Conservation (phyloP, 2,113 vertebrate species). For the Embiotoca jacksoni region DNA sequence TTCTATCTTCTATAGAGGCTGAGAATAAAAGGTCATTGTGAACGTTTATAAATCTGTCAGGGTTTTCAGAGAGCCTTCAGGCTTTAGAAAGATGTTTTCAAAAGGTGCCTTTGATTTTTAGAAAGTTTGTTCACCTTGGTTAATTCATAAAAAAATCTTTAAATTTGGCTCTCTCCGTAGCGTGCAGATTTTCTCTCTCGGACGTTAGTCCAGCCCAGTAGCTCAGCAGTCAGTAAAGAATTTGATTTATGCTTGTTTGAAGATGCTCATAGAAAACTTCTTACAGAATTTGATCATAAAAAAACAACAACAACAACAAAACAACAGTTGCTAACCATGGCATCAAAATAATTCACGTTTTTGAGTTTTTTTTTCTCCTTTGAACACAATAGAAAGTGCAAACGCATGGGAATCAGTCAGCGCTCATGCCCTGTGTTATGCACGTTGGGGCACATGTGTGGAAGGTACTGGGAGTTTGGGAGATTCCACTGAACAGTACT, state of each 20-base stretch:
- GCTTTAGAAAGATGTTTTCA: too few species aligned
- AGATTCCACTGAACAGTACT: background rate
- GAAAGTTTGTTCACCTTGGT: too few species aligned
- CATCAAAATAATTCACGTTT: background rate
- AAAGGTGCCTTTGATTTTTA: too few species aligned
- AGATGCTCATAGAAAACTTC: too few species aligned
- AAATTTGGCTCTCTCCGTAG: background rate
- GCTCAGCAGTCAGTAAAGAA: background rate
- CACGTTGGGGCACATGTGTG: background rate
- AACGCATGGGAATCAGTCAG: background rate
- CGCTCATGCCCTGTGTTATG: background rate
- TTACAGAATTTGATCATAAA: background rate
- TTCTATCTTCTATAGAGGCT: too few species aligned
- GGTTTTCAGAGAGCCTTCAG: too few species aligned
- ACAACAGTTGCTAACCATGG: too few species aligned
- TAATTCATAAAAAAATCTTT: background rate
- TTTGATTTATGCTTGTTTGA: background rate
- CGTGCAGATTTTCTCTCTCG: background rate
- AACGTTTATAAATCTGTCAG: too few species aligned
- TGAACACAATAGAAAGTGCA: background rate
- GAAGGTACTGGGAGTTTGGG: background rate
- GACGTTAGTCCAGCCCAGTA: background rate
- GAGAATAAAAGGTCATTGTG: too few species aligned
- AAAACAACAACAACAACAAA: background rate
- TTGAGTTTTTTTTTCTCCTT: background rate